Base-by-base conservation (phyloP, 2,888 invertebrate genomes). In the Elmis aenea region DNA sequence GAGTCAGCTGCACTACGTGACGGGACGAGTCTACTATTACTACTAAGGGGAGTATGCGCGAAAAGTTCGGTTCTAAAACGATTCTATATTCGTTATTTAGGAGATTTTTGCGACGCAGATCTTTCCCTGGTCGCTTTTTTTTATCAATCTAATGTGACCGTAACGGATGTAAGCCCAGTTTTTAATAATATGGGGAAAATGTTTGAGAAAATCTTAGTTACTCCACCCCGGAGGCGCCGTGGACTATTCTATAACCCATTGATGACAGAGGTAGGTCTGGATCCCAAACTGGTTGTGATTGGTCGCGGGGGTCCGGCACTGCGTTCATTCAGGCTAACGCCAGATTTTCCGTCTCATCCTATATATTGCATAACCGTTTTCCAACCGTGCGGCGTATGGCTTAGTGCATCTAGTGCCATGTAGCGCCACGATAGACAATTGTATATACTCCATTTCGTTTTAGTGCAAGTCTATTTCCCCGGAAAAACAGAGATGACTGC, bases 221-320 rank as follows among this genome's bases (percentile, higher is more conserved):
- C 51, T 34, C 40, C 54, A 54, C 68, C 66, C 59, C 57, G 51
- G 54, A 58, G 61, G 60, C 52, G 59, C 62, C 67, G 68, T 76
- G 72, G 74, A 77, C 75, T 74, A 70, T 72, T 68, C 78, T 75
- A 72, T 73, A 71, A 73, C 75, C 75, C 78, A 79, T 79, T 79
- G 78, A 79, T 79, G 78, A 78, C 77, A 77, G 76, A 78, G 77
- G 76, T 76, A 75, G 76, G 76, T 73, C 73, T 72, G 71, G 70
- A 61, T 59, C 55, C 63, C 67, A 71, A 72, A 71, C 71, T 70
- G 69, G 64, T 66, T 71, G 70, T 72, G 74, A 79, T 78, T 78
- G 79, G 79, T 70, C 71, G 65, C 51, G 53, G 51, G 50, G 49
- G 52, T 55, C 58, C 58, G 59, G 59, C 59, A 61, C 51, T 58